Evolutionary conservation across 2,888 invertebrate genomes (phyloP).

Genomic region (Andrena camellia): DNA sequence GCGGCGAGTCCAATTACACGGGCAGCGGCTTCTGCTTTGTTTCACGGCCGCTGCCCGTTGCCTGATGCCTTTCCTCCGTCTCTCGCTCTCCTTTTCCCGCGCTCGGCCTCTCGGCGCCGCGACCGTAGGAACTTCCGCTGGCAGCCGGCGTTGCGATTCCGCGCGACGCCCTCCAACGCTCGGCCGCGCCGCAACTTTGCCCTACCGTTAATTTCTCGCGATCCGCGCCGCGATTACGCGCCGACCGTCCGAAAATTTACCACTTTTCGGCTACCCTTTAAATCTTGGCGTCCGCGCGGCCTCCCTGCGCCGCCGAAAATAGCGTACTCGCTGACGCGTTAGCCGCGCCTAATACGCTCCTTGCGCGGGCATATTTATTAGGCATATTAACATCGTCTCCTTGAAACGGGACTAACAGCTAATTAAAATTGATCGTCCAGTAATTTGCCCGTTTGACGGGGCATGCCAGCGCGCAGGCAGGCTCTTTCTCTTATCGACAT

Average conservation of each 20-base stretch:
- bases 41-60: slow-evolving; percentile 84
- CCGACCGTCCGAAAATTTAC: slow-evolving; percentile 69
- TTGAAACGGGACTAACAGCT: slow-evolving; percentile 25
- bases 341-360: slow-evolving; percentile 36
- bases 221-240: slow-evolving; percentile 77
- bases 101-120: slow-evolving; percentile 16
- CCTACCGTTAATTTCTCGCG: slow-evolving; percentile 79
- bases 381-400: slow-evolving; percentile 37
- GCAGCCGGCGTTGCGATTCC: slow-evolving; percentile 57
- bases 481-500: background rate
- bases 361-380: slow-evolving; percentile 44
- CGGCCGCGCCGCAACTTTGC: slow-evolving; percentile 56
- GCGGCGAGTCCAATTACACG: slow-evolving; percentile 84
- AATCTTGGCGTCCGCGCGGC: slow-evolving; percentile 52
- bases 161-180: slow-evolving; percentile 63
- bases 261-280: slow-evolving; percentile 56
- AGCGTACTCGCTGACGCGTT: slow-evolving; percentile 28
- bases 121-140: slow-evolving; percentile 42
- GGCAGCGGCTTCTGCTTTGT: slow-evolving; percentile 84
- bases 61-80: slow-evolving; percentile 56
- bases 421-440: slow-evolving; percentile 37
- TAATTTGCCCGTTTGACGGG: slow-evolving; percentile 11
- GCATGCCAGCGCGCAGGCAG: background rate
- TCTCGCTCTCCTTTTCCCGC: slow-evolving; percentile 43
- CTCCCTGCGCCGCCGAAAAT: slow-evolving; percentile 37